A percentile compares a stretch with the other conserved stretches of the same genome.
Evolutionary conservation across 2,888 invertebrate species (phyloP).

Genomic region (Eudemis profundana): DNA sequence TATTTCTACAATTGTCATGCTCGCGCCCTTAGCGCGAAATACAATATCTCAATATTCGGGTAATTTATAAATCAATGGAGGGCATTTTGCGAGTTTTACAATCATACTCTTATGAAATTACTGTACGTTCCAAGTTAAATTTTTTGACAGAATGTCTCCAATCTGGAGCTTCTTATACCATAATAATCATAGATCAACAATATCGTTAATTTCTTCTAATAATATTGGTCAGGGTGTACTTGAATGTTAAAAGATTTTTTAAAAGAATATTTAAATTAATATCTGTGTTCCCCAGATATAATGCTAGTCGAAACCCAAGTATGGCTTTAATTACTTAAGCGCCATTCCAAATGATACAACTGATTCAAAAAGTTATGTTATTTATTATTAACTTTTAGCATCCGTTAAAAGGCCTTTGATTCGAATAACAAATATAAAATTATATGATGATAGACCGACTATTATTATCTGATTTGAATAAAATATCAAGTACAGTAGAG

Average conservation of each 20-base stretch:
- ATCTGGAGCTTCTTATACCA: background rate
- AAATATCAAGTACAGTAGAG: background rate
- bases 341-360: slow-evolving; percentile 18
- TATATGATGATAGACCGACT: slow-evolving; percentile 17
- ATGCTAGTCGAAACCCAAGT: slow-evolving; percentile 42
- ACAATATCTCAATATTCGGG: background rate
- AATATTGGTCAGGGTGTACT: background rate
- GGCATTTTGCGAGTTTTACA: background rate
- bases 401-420: slow-evolving; percentile 33
- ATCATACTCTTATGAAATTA: background rate
- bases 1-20: background rate
- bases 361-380: slow-evolving; percentile 11
- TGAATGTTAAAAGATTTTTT: slow-evolving; percentile 9
- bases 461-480: slow-evolving; percentile 24
- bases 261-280: slow-evolving; percentile 15
- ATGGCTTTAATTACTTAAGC: slow-evolving; percentile 37
- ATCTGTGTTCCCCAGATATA: slow-evolving; percentile 16
- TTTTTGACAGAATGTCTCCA: slow-evolving; percentile 8
- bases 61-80: background rate
- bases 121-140: background rate
- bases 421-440: slow-evolving; percentile 23
- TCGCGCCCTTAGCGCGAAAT: background rate
- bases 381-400: slow-evolving; percentile 23
- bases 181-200: slow-evolving; percentile 18
- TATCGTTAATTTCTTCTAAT: slow-evolving; percentile 6